phyloP scores from a whole-genome alignment of 2,797 vertebrate genomes.

The Furcifer pardalis region DNA sequence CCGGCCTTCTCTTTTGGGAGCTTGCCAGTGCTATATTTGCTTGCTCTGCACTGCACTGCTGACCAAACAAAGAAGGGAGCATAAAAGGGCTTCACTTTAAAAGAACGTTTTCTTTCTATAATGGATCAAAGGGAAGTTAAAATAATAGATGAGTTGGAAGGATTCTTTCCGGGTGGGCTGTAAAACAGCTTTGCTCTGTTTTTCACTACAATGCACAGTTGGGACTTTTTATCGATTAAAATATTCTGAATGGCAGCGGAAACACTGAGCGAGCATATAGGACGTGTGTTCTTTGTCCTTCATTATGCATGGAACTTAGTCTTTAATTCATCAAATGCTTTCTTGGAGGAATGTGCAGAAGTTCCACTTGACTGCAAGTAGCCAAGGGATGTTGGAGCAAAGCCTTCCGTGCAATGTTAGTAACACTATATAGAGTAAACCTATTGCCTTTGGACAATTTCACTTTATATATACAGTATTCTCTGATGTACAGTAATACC shows the following conservation, averaged over 20 bases:
- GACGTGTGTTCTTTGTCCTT: background rate
- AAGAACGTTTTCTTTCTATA: background rate
- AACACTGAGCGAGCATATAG: background rate
- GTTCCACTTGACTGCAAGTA: background rate
- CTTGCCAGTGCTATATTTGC: conserved; percentile 7
- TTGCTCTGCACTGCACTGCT: conserved; percentile 10
- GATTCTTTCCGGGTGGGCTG: background rate
- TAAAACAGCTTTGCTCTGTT: background rate
- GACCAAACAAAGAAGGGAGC: background rate
- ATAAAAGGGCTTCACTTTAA: conserved; percentile 6
- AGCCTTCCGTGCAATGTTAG: background rate
- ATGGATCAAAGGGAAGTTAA: background rate
- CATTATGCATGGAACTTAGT: conserved; percentile 21
- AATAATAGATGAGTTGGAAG: background rate
- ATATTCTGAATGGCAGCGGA: background rate
- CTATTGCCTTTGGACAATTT: background rate
- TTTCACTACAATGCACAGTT: background rate
- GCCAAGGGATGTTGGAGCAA: background rate
- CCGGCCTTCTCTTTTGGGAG: conserved; percentile 13
- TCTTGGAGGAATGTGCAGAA: background rate
- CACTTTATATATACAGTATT: background rate
- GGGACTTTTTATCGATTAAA: background rate
- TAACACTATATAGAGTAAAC: background rate
- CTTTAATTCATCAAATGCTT: background rate
- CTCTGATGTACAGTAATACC: too few relatives aligned